Percentiles rank a stretch among this genome's conserved stretches.
phyloP scores from a whole-genome alignment of 2,888 invertebrate genomes.

The Aquatica leii region DNA sequence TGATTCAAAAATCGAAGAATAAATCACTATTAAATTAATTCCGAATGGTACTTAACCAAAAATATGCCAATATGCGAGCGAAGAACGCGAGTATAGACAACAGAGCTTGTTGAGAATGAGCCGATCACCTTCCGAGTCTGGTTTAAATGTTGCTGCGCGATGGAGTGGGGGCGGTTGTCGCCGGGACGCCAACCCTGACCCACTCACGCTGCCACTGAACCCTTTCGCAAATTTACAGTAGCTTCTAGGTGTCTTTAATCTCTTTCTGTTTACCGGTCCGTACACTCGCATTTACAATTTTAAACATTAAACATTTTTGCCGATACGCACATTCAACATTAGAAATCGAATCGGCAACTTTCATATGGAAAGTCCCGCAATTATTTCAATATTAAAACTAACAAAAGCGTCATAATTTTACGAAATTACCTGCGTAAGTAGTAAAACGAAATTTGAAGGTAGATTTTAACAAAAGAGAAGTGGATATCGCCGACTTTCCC shows the following conservation, averaged over 20 bases:
- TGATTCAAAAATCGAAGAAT: constrained; percentile 26
- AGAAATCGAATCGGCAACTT: constrained; percentile 32
- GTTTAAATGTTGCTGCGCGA: constrained; percentile 52
- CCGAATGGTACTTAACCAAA: constrained; percentile 57
- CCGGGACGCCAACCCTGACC: constrained; percentile 60
- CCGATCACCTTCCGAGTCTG: constrained; percentile 47
- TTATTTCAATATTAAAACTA: constrained; percentile 2
- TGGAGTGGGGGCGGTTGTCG: constrained; percentile 53
- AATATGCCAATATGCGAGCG: constrained; percentile 47
- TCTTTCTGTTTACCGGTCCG: constrained; percentile 15
- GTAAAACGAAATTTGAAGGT: constrained; percentile 10
- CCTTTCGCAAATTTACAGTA: constrained; percentile 49
- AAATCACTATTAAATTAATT: constrained; percentile 46
- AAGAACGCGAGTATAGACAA: constrained; percentile 33
- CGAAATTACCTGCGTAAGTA: neutral
- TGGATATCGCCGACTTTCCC: constrained; percentile 50
- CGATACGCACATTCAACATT: constrained; percentile 6
- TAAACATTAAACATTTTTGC: too few species aligned
- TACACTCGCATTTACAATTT: constrained; percentile 18
- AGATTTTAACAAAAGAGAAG: too few species aligned
- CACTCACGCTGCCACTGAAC: constrained; percentile 59
- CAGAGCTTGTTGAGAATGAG: constrained; percentile 50
- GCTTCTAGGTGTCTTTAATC: constrained; percentile 17
- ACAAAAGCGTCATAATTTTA: neutral
- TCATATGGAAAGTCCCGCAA: constrained; percentile 32